A percentile compares a stretch with the other conserved stretches of the same genome.
phyloP scores from a whole-genome alignment of 2,888 invertebrate genomes.

The Limenitis camilla region DNA sequence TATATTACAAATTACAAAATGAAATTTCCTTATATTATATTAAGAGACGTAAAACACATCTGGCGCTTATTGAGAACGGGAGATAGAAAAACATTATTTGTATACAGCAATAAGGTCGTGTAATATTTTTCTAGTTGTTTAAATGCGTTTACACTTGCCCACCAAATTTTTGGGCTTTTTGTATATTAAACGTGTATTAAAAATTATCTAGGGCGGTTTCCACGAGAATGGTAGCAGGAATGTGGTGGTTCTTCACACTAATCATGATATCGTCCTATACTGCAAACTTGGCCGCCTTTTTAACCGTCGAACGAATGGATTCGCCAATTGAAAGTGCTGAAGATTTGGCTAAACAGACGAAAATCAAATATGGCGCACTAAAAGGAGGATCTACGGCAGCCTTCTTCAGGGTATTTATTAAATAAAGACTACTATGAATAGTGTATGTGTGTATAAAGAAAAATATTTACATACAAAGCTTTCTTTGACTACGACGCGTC shows the following conservation, averaged over 20 bases:
- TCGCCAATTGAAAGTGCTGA: slow-evolving; percentile 96
- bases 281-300: slow-evolving; percentile 94
- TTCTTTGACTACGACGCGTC: too few species aligned
- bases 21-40: background rate
- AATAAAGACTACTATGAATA: too few species aligned
- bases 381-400: slow-evolving; percentile 93
- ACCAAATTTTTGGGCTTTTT: background rate
- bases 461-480: too few species aligned
- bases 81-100: background rate
- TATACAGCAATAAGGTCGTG: background rate
- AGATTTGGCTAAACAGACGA: slow-evolving; percentile 95
- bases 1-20: too few species aligned
- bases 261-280: slow-evolving; percentile 98
- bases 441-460: too few species aligned
- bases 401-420: slow-evolving; percentile 87
- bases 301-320: slow-evolving; percentile 94
- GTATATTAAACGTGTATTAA: slow-evolving; percentile 6
- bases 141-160: slow-evolving; percentile 2
- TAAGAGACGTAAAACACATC: background rate
- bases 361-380: slow-evolving; percentile 97
- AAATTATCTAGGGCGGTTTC: slow-evolving; percentile 81
- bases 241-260: slow-evolving; percentile 97
- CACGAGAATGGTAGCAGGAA: slow-evolving; percentile 91
- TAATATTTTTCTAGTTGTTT: background rate
- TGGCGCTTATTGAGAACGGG: background rate